phyloP scores from a whole-genome alignment of 2,797 vertebrate genomes.

The Tokudaia muenninki region DNA sequence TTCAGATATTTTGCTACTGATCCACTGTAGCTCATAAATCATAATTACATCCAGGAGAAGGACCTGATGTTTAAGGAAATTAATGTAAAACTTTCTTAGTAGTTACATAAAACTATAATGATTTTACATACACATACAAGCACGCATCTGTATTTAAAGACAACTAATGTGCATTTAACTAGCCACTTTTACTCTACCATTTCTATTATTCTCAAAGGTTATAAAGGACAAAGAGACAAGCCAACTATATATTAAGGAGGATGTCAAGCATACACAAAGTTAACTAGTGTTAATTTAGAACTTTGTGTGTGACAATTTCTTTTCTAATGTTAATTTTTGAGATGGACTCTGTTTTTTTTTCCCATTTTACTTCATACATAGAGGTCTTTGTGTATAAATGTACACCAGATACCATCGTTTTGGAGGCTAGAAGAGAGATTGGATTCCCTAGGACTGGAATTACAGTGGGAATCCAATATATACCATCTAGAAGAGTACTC shows the following conservation, averaged over 20 bases:
- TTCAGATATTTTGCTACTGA: conserved; percentile 70
- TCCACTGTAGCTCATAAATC: conserved; percentile 64
- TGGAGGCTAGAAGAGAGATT: not conserved
- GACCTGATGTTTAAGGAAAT: conserved; percentile 63
- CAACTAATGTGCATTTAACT: conserved; percentile 34
- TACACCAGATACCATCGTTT: not conserved
- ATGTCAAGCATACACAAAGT: not conserved
- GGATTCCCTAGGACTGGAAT: not conserved
- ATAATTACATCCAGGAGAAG: conserved; percentile 8
- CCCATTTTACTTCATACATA: not conserved
- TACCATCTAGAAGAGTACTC: not conserved
- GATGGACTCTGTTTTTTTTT: not conserved
- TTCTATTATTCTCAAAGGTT: conserved; percentile 3
- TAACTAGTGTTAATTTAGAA: not conserved
- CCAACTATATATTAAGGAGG: not conserved
- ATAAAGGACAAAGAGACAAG: not conserved
- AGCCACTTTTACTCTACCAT: not conserved
- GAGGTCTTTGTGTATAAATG: not conserved
- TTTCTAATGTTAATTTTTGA: not conserved
- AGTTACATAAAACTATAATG: not conserved
- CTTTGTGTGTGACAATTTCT: not conserved
- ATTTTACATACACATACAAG: not conserved
- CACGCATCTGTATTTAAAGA: not conserved
- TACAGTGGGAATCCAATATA: not conserved
- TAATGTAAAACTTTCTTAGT: conserved; percentile 44